Evolutionary conservation across 2,888 invertebrate species (phyloP).

Genomic region (Anodontia alba): DNA sequence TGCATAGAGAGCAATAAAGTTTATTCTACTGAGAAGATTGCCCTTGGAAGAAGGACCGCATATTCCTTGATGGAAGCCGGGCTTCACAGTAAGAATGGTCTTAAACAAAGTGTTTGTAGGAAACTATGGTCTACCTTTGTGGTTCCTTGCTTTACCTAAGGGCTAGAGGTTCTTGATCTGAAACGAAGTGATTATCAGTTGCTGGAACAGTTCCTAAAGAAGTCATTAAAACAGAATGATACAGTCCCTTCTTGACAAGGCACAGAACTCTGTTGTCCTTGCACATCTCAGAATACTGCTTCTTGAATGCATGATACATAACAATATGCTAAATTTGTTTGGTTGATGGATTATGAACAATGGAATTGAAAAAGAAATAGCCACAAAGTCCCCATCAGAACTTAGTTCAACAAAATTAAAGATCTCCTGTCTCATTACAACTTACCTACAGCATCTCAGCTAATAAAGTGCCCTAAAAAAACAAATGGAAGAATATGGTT

Average conservation of each 20-base stretch:
- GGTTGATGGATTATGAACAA: not conserved
- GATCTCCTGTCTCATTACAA: too few relatives aligned
- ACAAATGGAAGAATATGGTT: too few relatives aligned
- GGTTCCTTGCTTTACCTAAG: not conserved
- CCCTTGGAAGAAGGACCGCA: too few relatives aligned
- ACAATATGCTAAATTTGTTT: not conserved
- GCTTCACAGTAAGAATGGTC: not conserved
- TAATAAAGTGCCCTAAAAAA: too few relatives aligned
- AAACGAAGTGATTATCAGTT: not conserved
- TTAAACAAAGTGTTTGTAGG: not conserved
- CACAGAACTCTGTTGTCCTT: not conserved
- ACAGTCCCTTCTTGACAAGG: not conserved
- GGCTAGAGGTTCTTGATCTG: not conserved
- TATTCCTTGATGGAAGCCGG: not conserved
- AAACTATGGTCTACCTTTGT: not conserved
- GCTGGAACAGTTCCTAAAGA: not conserved
- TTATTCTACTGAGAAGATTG: too few relatives aligned
- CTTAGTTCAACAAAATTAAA: too few relatives aligned
- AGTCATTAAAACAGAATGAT: not conserved
- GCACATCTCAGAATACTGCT: not conserved
- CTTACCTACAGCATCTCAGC: too few relatives aligned
- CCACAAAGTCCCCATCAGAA: too few relatives aligned
- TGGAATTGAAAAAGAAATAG: too few relatives aligned
- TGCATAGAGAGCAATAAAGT: too few relatives aligned
- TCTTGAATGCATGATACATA: not conserved